A percentile compares a stretch with the other conserved stretches of the same genome.
These are phyloP conservation scores for Menidia beryllina DNA, from an alignment of 2,113 vertebrate genomes.

Conservation along the genomic window DNA sequence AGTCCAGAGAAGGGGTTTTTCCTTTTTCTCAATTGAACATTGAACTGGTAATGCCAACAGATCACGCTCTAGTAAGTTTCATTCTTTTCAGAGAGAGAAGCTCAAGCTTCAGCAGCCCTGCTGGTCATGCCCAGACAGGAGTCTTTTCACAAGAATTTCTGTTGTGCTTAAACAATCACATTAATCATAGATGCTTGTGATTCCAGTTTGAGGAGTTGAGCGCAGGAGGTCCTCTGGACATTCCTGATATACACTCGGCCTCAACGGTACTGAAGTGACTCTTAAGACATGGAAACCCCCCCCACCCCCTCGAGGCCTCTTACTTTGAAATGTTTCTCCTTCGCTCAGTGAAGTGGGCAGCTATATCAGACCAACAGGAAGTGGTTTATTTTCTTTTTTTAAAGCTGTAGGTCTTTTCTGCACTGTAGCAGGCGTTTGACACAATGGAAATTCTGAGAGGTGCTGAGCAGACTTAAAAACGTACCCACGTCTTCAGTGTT, in stretches of 20 bases:
- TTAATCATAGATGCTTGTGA: no score
- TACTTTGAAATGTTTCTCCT: not conserved
- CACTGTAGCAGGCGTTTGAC: slow-evolving; percentile 16
- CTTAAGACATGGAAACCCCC: not conserved
- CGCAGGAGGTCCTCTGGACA: not conserved
- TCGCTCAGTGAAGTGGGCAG: slow-evolving; percentile 32
- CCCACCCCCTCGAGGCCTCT: not conserved
- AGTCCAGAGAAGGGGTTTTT: slow-evolving; percentile 34
- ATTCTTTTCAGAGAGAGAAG: no score
- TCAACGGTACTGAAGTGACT: rapidly evolving
- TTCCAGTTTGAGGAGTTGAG: not conserved
- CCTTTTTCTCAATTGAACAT: slow-evolving; percentile 12
- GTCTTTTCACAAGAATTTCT: not conserved
- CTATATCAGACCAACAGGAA: slow-evolving; percentile 18
- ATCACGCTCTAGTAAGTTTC: no score
- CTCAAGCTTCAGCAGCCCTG: not conserved
- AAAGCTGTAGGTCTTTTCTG: not conserved
- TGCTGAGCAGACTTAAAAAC: slow-evolving; percentile 18
- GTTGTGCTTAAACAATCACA: not conserved
- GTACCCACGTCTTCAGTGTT: slow-evolving; percentile 35
- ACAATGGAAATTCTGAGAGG: slow-evolving; percentile 43
- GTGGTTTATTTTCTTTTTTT: slow-evolving; percentile 4
- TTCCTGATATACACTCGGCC: no score
- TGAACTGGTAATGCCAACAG: no score
- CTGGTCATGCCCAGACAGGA: slow-evolving; percentile 8